These are phyloP conservation scores for Meloe dianella DNA, from an alignment of 2,888 invertebrate species.

Conservation along the genomic window DNA sequence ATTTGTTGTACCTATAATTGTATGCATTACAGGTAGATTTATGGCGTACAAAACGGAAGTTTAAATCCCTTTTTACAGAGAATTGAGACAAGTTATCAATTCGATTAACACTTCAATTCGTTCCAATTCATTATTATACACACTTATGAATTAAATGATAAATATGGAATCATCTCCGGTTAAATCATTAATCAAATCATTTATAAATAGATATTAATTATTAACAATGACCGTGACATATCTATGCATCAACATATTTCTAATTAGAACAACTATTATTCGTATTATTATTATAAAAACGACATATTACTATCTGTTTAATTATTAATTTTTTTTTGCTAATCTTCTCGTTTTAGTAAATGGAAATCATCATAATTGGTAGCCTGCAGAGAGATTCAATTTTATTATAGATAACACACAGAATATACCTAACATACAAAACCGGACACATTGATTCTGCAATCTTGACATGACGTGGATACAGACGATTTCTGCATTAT, in stretches of 20 bases:
- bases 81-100: neutral
- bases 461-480: conserved; percentile 1
- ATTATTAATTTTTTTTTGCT: neutral
- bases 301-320: too few species aligned
- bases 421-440: conserved; percentile 7
- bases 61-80: neutral
- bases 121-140: neutral
- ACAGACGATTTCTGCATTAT: conserved; percentile 3
- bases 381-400: conserved; percentile 32
- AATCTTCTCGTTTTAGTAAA: conserved; percentile 9
- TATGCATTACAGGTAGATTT: neutral
- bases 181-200: too few species aligned
- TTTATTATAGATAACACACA: conserved; percentile 16
- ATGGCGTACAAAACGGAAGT: neutral
- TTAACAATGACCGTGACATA: too few species aligned
- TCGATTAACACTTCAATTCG: too few species aligned
- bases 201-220: too few species aligned
- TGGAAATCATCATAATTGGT: conserved; percentile 29
- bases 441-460: neutral
- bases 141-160: too few species aligned
- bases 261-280: too few species aligned
- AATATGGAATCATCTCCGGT: too few species aligned
- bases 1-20: neutral
- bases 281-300: too few species aligned
- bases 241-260: too few species aligned